These are phyloP conservation scores for Cynopterus sphinx DNA, from an alignment of 2,797 vertebrate genomes.

Conservation along the genomic window DNA sequence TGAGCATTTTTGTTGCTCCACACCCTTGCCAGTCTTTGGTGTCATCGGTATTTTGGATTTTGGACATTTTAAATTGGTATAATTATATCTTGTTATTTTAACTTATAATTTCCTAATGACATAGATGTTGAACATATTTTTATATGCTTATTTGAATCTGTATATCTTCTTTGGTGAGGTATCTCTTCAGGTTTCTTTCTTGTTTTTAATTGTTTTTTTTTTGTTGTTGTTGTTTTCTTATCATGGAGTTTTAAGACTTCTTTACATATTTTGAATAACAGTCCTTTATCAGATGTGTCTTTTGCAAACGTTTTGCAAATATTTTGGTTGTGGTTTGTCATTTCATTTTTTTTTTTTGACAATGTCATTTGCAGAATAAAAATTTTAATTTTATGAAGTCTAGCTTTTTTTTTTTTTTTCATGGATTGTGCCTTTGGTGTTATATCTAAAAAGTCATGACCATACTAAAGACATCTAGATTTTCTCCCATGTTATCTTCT, in stretches of 20 bases:
- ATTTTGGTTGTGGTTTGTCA: neutral
- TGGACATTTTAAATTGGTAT: neutral
- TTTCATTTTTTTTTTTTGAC: neutral
- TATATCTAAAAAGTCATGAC: neutral
- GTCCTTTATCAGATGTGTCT: neutral
- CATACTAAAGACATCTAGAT: neutral
- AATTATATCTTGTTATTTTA: neutral
- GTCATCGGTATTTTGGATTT: neutral
- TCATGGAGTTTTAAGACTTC: neutral
- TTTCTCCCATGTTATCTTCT: neutral
- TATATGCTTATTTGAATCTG: too few relatives aligned
- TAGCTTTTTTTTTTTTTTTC: neutral
- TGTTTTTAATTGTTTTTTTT: neutral
- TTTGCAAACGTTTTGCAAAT: neutral
- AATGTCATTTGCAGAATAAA: neutral
- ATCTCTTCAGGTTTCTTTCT: neutral
- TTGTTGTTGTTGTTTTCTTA: neutral
- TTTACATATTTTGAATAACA: neutral
- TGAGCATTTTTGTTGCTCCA: neutral
- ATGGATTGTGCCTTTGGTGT: neutral
- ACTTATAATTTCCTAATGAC: neutral
- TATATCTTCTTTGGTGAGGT: neutral
- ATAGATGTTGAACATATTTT: neutral
- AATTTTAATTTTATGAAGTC: neutral
- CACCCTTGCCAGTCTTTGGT: neutral